Conservation (phyloP, 2,888 invertebrate genomes). For the Drosophila ochracea region DNA sequence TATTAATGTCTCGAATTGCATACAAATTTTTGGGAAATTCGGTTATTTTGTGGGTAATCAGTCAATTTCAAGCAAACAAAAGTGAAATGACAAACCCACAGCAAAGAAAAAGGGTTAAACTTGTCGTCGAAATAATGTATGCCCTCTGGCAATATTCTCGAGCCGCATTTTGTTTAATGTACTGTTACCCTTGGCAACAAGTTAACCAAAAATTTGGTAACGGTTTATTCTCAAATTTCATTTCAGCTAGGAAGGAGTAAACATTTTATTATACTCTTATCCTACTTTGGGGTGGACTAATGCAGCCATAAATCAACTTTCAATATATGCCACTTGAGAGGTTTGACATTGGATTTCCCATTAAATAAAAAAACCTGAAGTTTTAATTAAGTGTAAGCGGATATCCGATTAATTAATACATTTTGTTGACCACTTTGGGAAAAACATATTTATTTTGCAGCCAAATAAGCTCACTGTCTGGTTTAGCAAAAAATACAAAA, state of each 20-base stretch:
- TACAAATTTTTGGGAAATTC: constrained; percentile 63
- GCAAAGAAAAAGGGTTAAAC: constrained; percentile 58
- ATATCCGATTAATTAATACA: constrained; percentile 6
- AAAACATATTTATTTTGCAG: not conserved
- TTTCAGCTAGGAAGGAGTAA: constrained; percentile 4
- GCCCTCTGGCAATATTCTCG: constrained; percentile 41
- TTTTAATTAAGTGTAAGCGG: not conserved
- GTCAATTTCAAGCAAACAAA: constrained; percentile 78
- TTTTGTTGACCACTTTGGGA: not conserved
- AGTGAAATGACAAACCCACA: constrained; percentile 42
- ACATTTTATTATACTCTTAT: constrained; percentile 12
- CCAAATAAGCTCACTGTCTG: not conserved
- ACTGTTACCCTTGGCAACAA: constrained; percentile 48
- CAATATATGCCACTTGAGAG: not conserved
- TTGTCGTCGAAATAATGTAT: constrained; percentile 20
- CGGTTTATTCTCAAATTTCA: constrained; percentile 20
- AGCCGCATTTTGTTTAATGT: constrained; percentile 58
- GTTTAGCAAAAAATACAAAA: not conserved
- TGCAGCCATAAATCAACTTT: constrained; percentile 31
- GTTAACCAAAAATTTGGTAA: constrained; percentile 19
- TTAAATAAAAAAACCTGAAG: not conserved
- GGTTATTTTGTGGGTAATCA: constrained; percentile 82
- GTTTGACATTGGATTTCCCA: not conserved
- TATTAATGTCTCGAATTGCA: constrained; percentile 78
- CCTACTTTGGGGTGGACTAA: constrained; percentile 15